These are phyloP conservation scores for Psilanteris sp. DNA, from an alignment of 1,140 invertebrate genomes.

Conservation along the genomic window DNA sequence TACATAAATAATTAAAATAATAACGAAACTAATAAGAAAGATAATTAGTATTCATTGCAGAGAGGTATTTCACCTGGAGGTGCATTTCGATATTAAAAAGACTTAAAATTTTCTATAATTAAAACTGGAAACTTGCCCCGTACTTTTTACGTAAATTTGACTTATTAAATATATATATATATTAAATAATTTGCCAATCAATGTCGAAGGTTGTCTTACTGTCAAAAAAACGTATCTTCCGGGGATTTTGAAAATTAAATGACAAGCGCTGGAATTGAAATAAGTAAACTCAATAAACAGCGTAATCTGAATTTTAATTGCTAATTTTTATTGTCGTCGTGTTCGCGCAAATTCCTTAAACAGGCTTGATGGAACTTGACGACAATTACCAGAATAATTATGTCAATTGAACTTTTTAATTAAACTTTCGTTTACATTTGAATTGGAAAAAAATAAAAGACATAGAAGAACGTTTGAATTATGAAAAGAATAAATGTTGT, in stretches of 20 bases:
- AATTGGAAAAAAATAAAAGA: conserved; percentile 1
- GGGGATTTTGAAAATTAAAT: not conserved
- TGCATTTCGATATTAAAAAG: too few relatives aligned
- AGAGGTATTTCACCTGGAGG: too few relatives aligned
- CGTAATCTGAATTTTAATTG: conserved; percentile 28
- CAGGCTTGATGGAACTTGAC: conserved; percentile 1
- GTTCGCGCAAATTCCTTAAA: conserved; percentile 4
- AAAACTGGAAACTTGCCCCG: too few relatives aligned
- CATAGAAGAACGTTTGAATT: too few relatives aligned
- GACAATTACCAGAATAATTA: conserved; percentile 12
- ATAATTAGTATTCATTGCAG: too few relatives aligned
- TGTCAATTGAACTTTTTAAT: conserved; percentile 12
- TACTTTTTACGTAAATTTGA: too few relatives aligned
- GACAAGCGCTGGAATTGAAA: not conserved
- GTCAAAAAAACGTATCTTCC: not conserved
- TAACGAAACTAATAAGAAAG: too few relatives aligned
- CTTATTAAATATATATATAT: too few relatives aligned
- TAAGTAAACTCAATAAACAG: conserved; percentile 11
- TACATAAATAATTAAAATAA: too few relatives aligned
- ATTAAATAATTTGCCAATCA: not conserved
- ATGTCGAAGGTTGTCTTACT: not conserved
- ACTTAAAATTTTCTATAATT: too few relatives aligned
- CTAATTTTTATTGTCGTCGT: conserved; percentile 18
- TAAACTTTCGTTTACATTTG: conserved; percentile 10
- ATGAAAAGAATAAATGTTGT: too few relatives aligned